phyloP scores from a whole-genome alignment of 2,113 vertebrate species.

The Dipodomys merriami region DNA sequence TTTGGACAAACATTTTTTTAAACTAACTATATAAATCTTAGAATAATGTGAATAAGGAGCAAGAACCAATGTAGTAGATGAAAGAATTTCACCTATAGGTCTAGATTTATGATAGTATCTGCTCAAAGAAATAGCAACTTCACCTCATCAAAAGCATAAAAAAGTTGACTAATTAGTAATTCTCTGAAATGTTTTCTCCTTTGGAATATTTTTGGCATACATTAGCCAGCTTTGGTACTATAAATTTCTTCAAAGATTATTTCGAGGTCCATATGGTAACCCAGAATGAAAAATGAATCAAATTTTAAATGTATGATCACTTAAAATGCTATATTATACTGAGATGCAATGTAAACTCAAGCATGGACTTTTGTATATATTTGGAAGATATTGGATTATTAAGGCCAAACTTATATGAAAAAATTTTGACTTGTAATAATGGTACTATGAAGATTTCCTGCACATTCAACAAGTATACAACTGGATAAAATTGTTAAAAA shows the following conservation, averaged over 20 bases:
- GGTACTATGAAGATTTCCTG: background rate
- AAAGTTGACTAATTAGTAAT: background rate
- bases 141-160: background rate
- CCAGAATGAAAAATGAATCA: background rate
- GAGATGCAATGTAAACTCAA: conserved; percentile 42
- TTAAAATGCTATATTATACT: background rate
- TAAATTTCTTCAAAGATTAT: conserved; percentile 12
- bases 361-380: background rate
- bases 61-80: background rate
- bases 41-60: background rate
- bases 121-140: conserved; percentile 12
- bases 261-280: background rate
- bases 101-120: background rate
- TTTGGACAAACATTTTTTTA: background rate
- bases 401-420: background rate
- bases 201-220: conserved; percentile 4
- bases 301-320: conserved; percentile 36
- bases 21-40: conserved; percentile 17
- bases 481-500: background rate
- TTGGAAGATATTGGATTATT: conserved; percentile 20
- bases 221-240: background rate
- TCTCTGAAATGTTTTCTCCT: background rate
- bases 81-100: background rate
- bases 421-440: conserved; percentile 8
- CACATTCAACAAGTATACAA: background rate